A percentile compares a stretch with the other conserved stretches of the same genome.
Conservation (phyloP, 2,888 invertebrate species). For the Drosophila neotestacea region DNA sequence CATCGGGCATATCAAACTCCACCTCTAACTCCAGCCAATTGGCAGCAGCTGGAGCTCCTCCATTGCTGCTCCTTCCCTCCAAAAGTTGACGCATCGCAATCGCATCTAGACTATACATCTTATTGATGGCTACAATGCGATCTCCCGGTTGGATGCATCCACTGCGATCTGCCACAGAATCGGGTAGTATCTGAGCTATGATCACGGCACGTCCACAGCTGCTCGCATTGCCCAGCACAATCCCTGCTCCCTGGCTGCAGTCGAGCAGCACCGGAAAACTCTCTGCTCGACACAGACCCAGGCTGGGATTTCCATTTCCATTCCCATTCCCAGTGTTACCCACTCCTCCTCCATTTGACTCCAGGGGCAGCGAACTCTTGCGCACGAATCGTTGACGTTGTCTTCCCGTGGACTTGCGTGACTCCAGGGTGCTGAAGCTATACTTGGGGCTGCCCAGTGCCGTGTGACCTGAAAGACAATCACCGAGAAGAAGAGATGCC, state of each 20-base stretch:
- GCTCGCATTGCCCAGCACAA: conserved; percentile 79
- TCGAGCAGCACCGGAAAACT: conserved; percentile 85
- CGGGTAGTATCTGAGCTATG: conserved; percentile 83
- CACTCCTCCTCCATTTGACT: conserved; percentile 50
- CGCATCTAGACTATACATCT: conserved; percentile 89
- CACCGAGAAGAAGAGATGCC: conserved; percentile 4
- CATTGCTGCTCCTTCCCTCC: conserved; percentile 69
- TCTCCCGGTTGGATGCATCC: conserved; percentile 93
- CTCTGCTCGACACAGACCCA: conserved; percentile 84
- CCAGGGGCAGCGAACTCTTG: conserved; percentile 86
- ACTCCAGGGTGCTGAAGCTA: conserved; percentile 87
- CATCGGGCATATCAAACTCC: conserved; percentile 96
- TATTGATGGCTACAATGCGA: conserved; percentile 93
- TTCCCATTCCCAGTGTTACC: conserved; percentile 62
- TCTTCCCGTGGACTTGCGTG: conserved; percentile 85
- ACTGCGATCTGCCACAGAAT: conserved; percentile 87
- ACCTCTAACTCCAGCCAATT: conserved; percentile 92
- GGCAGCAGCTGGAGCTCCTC: conserved; percentile 77
- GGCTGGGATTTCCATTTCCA: conserved; percentile 72
- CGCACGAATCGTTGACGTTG: conserved; percentile 85
- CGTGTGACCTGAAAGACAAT: conserved; percentile 70
- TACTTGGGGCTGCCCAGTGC: conserved; percentile 86
- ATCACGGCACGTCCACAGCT: conserved; percentile 83
- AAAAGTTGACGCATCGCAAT: conserved; percentile 86
- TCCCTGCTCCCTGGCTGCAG: conserved; percentile 85